A percentile compares a stretch with the other conserved stretches of the same genome.
phyloP scores from a whole-genome alignment of 2,797 vertebrate genomes.

The Philypnodon macrostomus region DNA sequence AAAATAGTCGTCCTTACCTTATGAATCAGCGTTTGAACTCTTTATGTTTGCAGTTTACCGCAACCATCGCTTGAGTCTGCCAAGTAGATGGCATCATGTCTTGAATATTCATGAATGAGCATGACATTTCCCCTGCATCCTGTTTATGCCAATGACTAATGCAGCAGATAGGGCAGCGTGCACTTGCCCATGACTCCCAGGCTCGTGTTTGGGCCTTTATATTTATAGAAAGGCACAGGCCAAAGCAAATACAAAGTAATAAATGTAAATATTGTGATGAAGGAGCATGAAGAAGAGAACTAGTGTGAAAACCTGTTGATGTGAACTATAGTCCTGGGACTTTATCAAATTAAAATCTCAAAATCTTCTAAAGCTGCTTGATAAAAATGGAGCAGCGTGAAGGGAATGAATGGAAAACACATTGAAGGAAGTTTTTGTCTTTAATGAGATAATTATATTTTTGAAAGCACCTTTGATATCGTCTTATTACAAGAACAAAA shows the following conservation, averaged over 20 bases:
- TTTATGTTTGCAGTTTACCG: conserved; percentile 55
- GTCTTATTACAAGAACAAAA: conserved; percentile 3
- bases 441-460: conserved; percentile 17
- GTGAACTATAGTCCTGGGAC: conserved; percentile 9
- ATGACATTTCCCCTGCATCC: conserved; percentile 72
- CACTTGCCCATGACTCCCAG: conserved; percentile 52
- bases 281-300: conserved; percentile 22
- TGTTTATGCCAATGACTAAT: conserved; percentile 74
- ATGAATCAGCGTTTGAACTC: conserved; percentile 46
- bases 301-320: conserved; percentile 4
- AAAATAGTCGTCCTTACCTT: conserved; percentile 29
- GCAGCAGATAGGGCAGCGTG: conserved; percentile 52
- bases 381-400: conserved; percentile 18
- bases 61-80: conserved; percentile 63
- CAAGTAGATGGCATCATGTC: conserved; percentile 62
- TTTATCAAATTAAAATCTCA: conserved; percentile 12
- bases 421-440: conserved; percentile 12
- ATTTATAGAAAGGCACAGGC: conserved; percentile 63
- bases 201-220: conserved; percentile 50
- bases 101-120: conserved; percentile 78
- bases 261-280: conserved; percentile 47
- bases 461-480: conserved; percentile 14
- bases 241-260: conserved; percentile 68
- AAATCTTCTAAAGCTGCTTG: conserved; percentile 8
- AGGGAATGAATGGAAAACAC: conserved; percentile 10